These are phyloP conservation scores for Campylomormyrus numenius DNA, from an alignment of 2,113 vertebrate species.

Conservation along the genomic window DNA sequence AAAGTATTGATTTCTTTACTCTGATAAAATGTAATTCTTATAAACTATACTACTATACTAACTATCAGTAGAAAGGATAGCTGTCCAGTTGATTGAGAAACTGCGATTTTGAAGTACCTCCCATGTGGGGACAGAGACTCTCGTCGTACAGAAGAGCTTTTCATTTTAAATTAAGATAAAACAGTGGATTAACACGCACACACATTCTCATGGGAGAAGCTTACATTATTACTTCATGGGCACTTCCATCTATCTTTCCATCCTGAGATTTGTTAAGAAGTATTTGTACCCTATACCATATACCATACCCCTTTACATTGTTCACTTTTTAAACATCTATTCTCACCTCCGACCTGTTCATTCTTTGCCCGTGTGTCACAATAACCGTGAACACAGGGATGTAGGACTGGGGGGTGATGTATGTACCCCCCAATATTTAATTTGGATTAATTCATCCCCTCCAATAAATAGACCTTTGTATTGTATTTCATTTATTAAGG, in stretches of 20 bases:
- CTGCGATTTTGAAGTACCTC: neutral
- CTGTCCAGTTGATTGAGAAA: neutral
- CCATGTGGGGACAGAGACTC: neutral
- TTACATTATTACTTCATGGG: neutral
- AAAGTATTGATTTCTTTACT: neutral
- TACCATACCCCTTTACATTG: neutral
- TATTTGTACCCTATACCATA: neutral
- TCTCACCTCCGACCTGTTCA: neutral
- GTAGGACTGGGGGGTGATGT: neutral
- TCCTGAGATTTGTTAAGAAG: neutral
- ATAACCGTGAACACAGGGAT: neutral
- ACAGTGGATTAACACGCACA: constrained; percentile 27
- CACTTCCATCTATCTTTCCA: neutral
- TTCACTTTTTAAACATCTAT: neutral
- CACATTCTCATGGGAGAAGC: neutral
- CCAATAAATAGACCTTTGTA: neutral
- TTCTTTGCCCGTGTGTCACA: neutral
- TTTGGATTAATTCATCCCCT: neutral
- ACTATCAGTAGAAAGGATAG: neutral
- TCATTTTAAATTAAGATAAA: constrained; percentile 44
- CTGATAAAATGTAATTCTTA: neutral
- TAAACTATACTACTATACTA: neutral
- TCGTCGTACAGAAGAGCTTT: constrained; percentile 46
- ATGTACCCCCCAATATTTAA: neutral
- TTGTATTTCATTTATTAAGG: neutral